A percentile compares a stretch with the other conserved stretches of the same genome.
phyloP scores from a whole-genome alignment of 2,888 invertebrate genomes.

The Barypeithes pellucidus region DNA sequence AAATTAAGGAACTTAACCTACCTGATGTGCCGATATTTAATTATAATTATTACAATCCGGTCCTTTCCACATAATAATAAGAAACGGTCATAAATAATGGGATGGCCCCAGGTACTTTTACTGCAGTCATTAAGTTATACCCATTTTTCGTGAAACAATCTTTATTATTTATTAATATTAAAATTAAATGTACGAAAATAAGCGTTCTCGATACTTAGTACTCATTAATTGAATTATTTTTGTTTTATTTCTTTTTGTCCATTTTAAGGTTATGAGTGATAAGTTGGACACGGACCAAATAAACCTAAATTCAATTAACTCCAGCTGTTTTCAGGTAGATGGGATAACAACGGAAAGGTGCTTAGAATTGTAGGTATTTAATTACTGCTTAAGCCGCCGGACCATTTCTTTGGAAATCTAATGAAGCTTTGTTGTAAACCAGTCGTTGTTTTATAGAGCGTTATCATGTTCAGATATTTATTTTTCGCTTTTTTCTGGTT shows the following conservation, averaged over 20 bases:
- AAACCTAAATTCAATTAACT: constrained; percentile 28
- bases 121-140: no score
- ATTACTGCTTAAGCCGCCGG: constrained; percentile 20
- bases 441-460: constrained; percentile 4
- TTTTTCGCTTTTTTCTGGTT: not conserved
- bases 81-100: no score
- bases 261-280: constrained; percentile 15
- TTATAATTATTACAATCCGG: no score
- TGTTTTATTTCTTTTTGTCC: constrained; percentile 12
- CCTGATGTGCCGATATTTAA: no score
- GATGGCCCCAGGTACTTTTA: no score
- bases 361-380: constrained; percentile 30
- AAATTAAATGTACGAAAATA: no score
- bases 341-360: constrained; percentile 24
- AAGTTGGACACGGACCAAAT: constrained; percentile 8
- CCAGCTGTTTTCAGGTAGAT: constrained; percentile 25
- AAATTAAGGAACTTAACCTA: no score
- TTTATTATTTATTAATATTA: no score
- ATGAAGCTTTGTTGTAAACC: constrained; percentile 20
- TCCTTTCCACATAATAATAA: no score
- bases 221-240: not conserved
- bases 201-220: no score
- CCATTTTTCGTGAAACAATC: no score
- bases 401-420: constrained; percentile 27
- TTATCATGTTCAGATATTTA: not conserved